Conservation (phyloP, 2,797 vertebrate genomes). For the Anguilla obscura region DNA sequence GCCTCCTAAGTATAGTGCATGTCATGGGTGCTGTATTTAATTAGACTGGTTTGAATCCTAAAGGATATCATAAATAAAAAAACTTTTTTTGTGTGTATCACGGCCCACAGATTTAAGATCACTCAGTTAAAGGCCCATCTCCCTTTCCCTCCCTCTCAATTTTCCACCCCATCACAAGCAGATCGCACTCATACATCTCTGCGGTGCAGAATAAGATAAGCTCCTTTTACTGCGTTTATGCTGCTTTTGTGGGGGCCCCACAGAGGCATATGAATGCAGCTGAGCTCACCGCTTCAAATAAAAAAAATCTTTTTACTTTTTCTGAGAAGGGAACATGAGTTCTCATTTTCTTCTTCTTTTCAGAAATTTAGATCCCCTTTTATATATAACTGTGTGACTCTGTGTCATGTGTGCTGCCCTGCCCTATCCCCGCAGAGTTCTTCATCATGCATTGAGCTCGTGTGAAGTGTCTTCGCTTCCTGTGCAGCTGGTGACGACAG, state of each 20-base stretch:
- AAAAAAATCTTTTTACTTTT: too few species aligned
- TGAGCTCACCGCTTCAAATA: neutral
- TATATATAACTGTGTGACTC: too few species aligned
- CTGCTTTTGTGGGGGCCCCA: constrained; percentile 7
- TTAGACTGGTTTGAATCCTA: neutral
- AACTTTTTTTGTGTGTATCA: neutral
- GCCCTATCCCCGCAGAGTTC: neutral
- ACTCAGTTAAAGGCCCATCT: neutral
- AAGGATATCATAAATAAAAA: neutral
- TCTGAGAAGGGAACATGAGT: neutral
- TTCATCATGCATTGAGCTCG: neutral
- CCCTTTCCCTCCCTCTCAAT: neutral
- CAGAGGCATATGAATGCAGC: neutral
- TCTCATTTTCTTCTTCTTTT: neutral
- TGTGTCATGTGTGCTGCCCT: too few species aligned
- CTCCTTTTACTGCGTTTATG: neutral
- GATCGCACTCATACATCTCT: neutral
- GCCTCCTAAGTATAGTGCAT: neutral
- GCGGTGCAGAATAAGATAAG: neutral
- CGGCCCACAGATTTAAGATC: neutral
- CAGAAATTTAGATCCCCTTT: neutral
- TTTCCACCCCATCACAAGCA: neutral
- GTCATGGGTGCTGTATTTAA: neutral
- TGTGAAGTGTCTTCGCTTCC: neutral
- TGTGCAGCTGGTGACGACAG: neutral